These are phyloP conservation scores for Ferrisia virgata DNA, from an alignment of 2,888 invertebrate genomes.

Conservation along the genomic window DNA sequence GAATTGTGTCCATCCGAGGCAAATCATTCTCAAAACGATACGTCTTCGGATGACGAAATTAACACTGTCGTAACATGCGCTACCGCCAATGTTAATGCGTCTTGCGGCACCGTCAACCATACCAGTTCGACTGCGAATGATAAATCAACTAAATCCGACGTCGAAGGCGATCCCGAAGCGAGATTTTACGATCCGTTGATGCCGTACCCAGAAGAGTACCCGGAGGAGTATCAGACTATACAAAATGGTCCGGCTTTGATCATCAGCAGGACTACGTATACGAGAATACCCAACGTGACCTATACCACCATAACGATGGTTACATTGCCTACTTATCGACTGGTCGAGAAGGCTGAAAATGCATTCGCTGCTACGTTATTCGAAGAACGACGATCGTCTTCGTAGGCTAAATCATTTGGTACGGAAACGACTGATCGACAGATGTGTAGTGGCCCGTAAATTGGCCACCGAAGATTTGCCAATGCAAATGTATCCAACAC, in stretches of 20 bases:
- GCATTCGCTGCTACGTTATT: constrained; percentile 39
- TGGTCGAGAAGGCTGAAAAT: constrained; percentile 47
- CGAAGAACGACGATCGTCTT: not conserved
- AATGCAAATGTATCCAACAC: no score
- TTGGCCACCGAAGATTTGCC: no score
- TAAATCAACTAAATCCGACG: not conserved
- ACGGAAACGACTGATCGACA: no score
- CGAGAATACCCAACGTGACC: constrained; percentile 48
- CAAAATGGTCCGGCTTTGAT: constrained; percentile 47
- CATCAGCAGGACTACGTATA: constrained; percentile 47
- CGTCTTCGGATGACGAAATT: no score
- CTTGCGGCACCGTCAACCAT: no score
- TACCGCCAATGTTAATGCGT: no score
- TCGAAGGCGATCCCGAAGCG: not conserved
- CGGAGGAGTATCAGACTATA: constrained; percentile 48
- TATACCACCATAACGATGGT: constrained; percentile 48
- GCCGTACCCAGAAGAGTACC: constrained; percentile 48
- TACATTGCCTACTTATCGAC: constrained; percentile 47
- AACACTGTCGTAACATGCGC: no score
- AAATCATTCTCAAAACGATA: no score
- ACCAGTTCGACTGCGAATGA: not conserved
- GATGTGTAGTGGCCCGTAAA: no score
- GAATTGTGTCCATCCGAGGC: no score
- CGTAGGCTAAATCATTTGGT: no score
- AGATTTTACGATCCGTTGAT: constrained; percentile 40